Conservation (phyloP, 2,888 invertebrate species). For the Lymantria monacha region DNA sequence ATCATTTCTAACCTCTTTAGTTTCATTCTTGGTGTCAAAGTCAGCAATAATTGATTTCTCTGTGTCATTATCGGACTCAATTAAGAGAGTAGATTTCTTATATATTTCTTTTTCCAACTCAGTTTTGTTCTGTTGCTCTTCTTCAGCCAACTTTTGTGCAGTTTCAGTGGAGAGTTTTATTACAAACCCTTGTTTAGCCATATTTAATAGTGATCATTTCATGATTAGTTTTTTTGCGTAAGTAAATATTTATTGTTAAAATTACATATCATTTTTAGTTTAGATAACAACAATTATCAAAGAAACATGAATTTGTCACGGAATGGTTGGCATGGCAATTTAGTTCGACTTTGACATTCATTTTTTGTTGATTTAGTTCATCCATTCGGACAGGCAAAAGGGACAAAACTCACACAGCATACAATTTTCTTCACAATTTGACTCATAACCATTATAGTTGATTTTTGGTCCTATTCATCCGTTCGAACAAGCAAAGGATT, state of each 20-base stretch:
- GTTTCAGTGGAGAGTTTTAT: slow-evolving; percentile 76
- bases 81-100: slow-evolving; percentile 6
- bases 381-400: too few relatives aligned
- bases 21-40: slow-evolving; percentile 2
- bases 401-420: too few relatives aligned
- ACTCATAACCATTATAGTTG: too few relatives aligned
- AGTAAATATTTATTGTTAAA: neutral
- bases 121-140: slow-evolving; percentile 48
- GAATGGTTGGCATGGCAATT: too few relatives aligned
- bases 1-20: slow-evolving; percentile 5
- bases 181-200: slow-evolving; percentile 68
- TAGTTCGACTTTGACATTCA: too few relatives aligned
- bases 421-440: too few relatives aligned
- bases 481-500: too few relatives aligned
- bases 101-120: slow-evolving; percentile 9
- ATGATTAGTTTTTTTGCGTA: neutral
- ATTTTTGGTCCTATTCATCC: too few relatives aligned
- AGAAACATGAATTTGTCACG: too few relatives aligned
- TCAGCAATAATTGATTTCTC: slow-evolving; percentile 2
- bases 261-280: too few relatives aligned
- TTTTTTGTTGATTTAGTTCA: too few relatives aligned
- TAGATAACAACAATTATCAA: too few relatives aligned
- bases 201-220: slow-evolving; percentile 20
- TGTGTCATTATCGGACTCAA: slow-evolving; percentile 1
- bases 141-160: slow-evolving; percentile 68